Conservation (phyloP, 2,888 invertebrate genomes). For the Aspidiotus destructor region DNA sequence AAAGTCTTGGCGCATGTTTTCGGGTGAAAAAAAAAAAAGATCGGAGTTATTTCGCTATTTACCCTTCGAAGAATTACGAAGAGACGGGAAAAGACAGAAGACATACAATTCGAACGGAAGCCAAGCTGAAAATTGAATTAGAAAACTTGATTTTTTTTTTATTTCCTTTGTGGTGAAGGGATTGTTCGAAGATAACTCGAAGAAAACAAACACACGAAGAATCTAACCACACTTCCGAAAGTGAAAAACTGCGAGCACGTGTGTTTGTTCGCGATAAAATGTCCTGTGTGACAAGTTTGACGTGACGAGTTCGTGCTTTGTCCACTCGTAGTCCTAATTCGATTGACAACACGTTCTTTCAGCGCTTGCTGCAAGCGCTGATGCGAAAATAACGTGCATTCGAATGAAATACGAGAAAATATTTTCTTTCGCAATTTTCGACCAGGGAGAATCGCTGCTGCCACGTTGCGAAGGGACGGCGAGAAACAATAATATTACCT, state of each 20-base stretch:
- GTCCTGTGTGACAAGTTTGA: conserved; percentile 23
- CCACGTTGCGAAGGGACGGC: too few relatives aligned
- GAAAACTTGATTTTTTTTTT: not conserved
- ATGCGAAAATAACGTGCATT: not conserved
- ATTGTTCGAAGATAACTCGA: not conserved
- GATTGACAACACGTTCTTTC: not conserved
- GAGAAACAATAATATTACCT: too few relatives aligned
- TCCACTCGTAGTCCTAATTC: conserved; percentile 13
- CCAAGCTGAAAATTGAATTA: conserved; percentile 4
- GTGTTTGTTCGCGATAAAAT: conserved; percentile 27
- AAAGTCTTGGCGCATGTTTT: too few relatives aligned
- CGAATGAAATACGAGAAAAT: too few relatives aligned
- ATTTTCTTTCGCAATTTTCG: too few relatives aligned
- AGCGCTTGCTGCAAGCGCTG: not conserved
- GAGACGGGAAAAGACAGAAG: too few relatives aligned
- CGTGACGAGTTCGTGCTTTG: conserved; percentile 31
- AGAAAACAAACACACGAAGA: not conserved
- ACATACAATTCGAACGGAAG: not conserved
- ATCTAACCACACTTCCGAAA: not conserved
- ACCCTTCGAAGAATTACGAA: too few relatives aligned
- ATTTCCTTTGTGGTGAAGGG: too few relatives aligned
- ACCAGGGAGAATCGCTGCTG: too few relatives aligned
- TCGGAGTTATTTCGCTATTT: too few relatives aligned
- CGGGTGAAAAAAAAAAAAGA: too few relatives aligned
- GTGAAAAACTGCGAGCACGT: conserved; percentile 13